These are phyloP conservation scores for Aleiodes alternator DNA, from an alignment of 2,888 invertebrate species.

Conservation along the genomic window DNA sequence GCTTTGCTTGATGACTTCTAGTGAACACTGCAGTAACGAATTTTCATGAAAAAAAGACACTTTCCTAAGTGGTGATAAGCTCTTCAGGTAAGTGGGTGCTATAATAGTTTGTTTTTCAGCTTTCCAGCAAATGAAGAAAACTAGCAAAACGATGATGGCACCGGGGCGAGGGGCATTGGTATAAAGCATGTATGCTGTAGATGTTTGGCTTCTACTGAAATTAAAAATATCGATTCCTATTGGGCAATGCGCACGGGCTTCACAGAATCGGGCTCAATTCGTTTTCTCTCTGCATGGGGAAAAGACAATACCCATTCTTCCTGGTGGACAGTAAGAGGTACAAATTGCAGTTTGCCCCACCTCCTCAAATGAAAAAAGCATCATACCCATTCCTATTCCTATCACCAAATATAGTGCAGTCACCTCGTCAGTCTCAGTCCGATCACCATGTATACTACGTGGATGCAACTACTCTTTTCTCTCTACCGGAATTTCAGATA, in stretches of 20 bases:
- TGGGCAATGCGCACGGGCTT: constrained; percentile 68
- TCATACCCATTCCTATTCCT: constrained; percentile 13
- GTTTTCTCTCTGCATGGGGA: constrained; percentile 69
- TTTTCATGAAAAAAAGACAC: constrained; percentile 14
- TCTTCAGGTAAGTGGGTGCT: constrained; percentile 21
- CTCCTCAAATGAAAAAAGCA: constrained; percentile 48
- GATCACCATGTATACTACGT: constrained; percentile 51
- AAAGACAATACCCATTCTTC: constrained; percentile 75
- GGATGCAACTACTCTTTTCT: constrained; percentile 52
- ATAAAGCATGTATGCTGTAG: constrained; percentile 58
- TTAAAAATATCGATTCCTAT: constrained; percentile 75
- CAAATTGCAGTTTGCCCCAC: constrained; percentile 73
- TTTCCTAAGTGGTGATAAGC: constrained; percentile 25
- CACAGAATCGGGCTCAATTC: constrained; percentile 71
- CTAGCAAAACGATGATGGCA: not conserved
- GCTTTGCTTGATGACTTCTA: no score
- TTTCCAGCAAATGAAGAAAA: constrained; percentile 24
- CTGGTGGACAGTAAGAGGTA: constrained; percentile 74
- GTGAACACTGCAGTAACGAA: not conserved
- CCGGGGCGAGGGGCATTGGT: constrained; percentile 34
- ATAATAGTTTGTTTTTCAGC: constrained; percentile 25
- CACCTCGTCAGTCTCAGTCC: constrained; percentile 52
- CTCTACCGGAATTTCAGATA: constrained; percentile 70
- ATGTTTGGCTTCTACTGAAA: constrained; percentile 75
- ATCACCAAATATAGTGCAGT: constrained; percentile 56